Evolutionary conservation across 1,140 invertebrate genomes (phyloP), one percentile per base, ranked within the genome.

Genomic region (Nomia melanderi): DNA sequence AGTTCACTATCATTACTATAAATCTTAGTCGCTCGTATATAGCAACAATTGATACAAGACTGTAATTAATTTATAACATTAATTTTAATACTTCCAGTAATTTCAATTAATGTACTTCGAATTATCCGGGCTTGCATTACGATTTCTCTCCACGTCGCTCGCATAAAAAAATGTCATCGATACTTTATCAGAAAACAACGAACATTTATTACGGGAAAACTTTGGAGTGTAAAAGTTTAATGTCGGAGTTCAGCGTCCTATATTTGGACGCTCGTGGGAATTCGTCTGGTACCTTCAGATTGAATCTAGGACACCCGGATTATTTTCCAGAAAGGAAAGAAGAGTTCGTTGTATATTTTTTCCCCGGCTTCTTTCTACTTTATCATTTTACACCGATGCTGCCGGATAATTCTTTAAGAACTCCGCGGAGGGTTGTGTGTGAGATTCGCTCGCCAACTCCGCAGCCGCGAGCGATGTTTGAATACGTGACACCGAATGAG

Each of bases 261-360:
- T 36, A 75, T 75, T 67, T 59, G 25, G 27, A 39, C 33, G 39
- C 64, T 67, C 64, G 53, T 67, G 72, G 72, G 72, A 67, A 67
- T 75, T 75, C 27, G 72, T 56, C 47, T 75, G 66, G 50, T 44
- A 67, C 72, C 72, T 75, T 75, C 53, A 75, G 72, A 75, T 67
- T 75, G 50, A 75, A 75, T 75, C 72, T 75, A 23, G 72, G 64
- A 75, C 64, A 67, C 53, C 29, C 57, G 72, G 72, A 67, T 67
- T 66, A 75, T 75, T 75, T 75, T 75, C 63, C 63, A 33, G 29
- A 53, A 75, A 75, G 53, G 53, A 75, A 73, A 73, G 12, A 7
- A 74, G 50, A 53, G 72, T 27, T 33, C 33, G 17, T 39, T 27
- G 53, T 44, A 44, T 17, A 5, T 44, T 44, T 44, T 44, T 0